Evolutionary conservation across 1,140 invertebrate species (phyloP).

Genomic region (Drosophila micromelanica): DNA sequence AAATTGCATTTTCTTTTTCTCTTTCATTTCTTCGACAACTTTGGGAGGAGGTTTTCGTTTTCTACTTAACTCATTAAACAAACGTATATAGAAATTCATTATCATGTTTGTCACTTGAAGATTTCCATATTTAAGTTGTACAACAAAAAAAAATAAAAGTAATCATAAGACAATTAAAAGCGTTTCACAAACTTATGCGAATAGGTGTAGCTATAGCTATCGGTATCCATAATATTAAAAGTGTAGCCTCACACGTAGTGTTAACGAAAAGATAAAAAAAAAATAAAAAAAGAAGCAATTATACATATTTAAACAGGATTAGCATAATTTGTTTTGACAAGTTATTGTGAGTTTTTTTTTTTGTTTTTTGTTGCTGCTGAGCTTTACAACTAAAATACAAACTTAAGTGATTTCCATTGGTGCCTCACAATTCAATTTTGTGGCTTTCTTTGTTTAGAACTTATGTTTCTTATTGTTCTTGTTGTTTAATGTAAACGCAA

Average conservation of each 20-base stretch:
- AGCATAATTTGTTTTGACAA: not conserved
- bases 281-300: constrained; percentile 11
- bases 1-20: constrained; percentile 74
- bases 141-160: constrained; percentile 20
- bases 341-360: constrained; percentile 2
- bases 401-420: constrained; percentile 28
- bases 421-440: constrained; percentile 36
- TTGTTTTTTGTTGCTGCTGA: constrained; percentile 19
- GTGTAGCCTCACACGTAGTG: constrained; percentile 45
- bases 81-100: constrained; percentile 22
- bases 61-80: constrained; percentile 8
- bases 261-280: constrained; percentile 32
- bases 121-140: constrained; percentile 6
- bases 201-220: constrained; percentile 15
- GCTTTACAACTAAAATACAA: constrained; percentile 22
- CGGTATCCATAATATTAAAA: constrained; percentile 4
- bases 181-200: constrained; percentile 34
- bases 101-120: constrained; percentile 15
- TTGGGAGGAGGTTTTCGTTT: constrained; percentile 32
- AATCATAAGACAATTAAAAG: constrained; percentile 36
- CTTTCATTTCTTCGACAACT: constrained; percentile 48
- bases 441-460: constrained; percentile 17
- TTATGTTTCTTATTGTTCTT: constrained; percentile 11
- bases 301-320: constrained; percentile 3
- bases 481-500: not conserved